Evolutionary conservation across 2,888 invertebrate species (phyloP).

Genomic region (Muscina levida): DNA sequence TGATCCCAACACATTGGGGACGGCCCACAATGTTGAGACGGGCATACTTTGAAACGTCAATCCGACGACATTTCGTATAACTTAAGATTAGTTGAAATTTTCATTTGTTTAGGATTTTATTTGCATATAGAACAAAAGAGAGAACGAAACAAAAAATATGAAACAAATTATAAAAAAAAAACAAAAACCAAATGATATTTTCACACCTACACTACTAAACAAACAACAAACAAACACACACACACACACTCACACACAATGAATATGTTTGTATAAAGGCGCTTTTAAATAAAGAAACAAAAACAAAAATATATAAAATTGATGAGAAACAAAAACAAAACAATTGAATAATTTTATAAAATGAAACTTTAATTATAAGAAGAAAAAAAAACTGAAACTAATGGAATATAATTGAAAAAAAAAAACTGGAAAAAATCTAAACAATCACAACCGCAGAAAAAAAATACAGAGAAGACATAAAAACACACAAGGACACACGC

Average conservation of each 20-base stretch:
- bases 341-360: slow-evolving; percentile 68
- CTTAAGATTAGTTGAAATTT: slow-evolving; percentile 78
- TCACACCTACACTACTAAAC: slow-evolving; percentile 57
- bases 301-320: slow-evolving; percentile 60
- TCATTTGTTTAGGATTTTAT: slow-evolving; percentile 67
- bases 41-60: slow-evolving; percentile 79
- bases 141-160: slow-evolving; percentile 52
- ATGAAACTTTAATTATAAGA: slow-evolving; percentile 68
- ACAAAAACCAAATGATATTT: slow-evolving; percentile 67
- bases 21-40: slow-evolving; percentile 79
- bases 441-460: slow-evolving; percentile 62
- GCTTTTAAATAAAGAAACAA: slow-evolving; percentile 57
- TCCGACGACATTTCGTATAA: slow-evolving; percentile 70
- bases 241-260: slow-evolving; percentile 37
- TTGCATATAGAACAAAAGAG: slow-evolving; percentile 66
- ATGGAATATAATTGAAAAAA: slow-evolving; percentile 27
- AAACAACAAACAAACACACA: slow-evolving; percentile 8
- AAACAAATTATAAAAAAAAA: slow-evolving; percentile 65
- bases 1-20: slow-evolving; percentile 79
- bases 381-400: slow-evolving; percentile 61
- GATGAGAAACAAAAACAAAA: slow-evolving; percentile 60
- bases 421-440: slow-evolving; percentile 43
- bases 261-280: slow-evolving; percentile 67
- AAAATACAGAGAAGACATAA: slow-evolving; percentile 49
- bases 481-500: slow-evolving; percentile 7